phyloP scores from a whole-genome alignment of 1,140 invertebrate genomes.

The Tetramorium parvispinum region DNA sequence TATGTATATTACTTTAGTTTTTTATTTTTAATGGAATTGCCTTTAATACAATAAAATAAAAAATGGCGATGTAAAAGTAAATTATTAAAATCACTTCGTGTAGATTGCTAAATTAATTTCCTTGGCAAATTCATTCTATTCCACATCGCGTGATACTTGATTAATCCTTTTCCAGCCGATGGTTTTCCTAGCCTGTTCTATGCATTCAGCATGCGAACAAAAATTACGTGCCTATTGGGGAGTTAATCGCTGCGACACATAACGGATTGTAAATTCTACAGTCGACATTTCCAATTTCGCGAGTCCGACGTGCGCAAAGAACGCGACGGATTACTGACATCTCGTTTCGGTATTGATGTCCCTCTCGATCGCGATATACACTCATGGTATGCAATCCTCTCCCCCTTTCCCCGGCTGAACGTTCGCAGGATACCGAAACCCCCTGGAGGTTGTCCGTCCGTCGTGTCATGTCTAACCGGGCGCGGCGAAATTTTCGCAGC shows the following conservation, averaged over 20 bases:
- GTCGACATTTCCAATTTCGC: conserved; percentile 58
- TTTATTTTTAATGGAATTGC: not conserved
- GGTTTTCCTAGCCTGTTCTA: not conserved
- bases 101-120: conserved; percentile 2
- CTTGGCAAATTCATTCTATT: not conserved
- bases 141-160: not conserved
- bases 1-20: not conserved
- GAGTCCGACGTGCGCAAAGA: conserved; percentile 52
- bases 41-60: not conserved
- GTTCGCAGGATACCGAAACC: conserved; percentile 72
- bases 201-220: conserved; percentile 25
- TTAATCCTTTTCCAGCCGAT: conserved; percentile 7
- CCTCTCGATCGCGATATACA: conserved; percentile 26
- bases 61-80: not conserved
- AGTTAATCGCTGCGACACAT: conserved; percentile 42
- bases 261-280: conserved; percentile 44
- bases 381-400: not conserved
- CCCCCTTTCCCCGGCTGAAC: conserved; percentile 37
- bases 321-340: conserved; percentile 57
- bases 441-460: conserved; percentile 72
- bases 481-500: conserved; percentile 68
- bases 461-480: conserved; percentile 71
- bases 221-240: conserved; percentile 44
- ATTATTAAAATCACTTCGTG: not conserved
- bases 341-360: conserved; percentile 53